Conservation (phyloP, 2,113 vertebrate species). For the Lophotis ruficrista region DNA sequence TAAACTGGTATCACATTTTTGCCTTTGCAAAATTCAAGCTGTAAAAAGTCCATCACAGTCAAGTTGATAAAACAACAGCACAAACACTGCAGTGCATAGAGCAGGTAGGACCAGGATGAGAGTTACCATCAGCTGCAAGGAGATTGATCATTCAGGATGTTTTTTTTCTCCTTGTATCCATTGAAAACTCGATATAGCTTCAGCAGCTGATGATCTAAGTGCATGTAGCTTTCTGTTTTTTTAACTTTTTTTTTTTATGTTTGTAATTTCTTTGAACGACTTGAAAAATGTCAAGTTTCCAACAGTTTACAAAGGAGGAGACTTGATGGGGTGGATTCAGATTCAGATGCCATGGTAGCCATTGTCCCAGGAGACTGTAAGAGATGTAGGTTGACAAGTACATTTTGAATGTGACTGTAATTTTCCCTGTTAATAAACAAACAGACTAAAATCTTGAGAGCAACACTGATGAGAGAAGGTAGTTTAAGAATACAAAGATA, state of each 20-base stretch:
- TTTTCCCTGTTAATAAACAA: background rate
- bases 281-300: background rate
- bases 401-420: background rate
- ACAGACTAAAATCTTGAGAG: background rate
- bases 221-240: background rate
- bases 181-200: background rate
- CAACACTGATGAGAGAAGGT: background rate
- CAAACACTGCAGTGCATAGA: background rate
- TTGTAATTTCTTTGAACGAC: background rate
- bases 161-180: background rate
- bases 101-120: background rate
- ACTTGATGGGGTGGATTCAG: background rate
- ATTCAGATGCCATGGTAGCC: background rate
- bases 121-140: background rate
- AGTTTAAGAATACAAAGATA: background rate
- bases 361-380: background rate
- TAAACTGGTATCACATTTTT: fast-evolving
- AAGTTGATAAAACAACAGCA: background rate
- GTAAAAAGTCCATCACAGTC: background rate
- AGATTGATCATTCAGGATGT: background rate
- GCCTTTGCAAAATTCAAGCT: background rate
- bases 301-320: background rate
- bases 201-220: background rate
- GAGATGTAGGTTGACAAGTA: background rate
- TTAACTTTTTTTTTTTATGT: background rate